Base-by-base conservation (phyloP, 2,797 vertebrate genomes). In the Gymnocypris eckloni region DNA sequence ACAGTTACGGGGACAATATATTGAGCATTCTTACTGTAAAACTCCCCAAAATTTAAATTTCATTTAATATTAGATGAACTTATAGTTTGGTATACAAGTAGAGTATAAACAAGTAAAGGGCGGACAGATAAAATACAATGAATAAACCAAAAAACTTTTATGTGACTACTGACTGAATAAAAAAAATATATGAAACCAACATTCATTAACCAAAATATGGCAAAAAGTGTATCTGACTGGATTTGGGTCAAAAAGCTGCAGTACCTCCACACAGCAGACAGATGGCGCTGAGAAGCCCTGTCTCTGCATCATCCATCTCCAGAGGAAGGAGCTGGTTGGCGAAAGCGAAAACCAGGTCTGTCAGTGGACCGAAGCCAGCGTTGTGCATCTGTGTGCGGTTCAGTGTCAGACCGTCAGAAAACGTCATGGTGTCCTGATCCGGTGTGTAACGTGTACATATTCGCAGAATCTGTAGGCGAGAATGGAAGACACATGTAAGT, bases 371-470 rank as follows among this genome's bases (percentile, higher is more conserved):
- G 0, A 99, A 98, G 61, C 98, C 98, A 0, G 98, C 98, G 7
- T 99, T 99, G 96, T 99, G 98, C 98, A 99, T 99, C 96, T 99
- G 98, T 0, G 97, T 99, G 85, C 98, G 96, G 94, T 98, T 99
- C 89, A 99, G 95, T 6, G 98, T 99, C 93, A 99, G 91, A 64
- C 98, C 98, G 0, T 99, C 98, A 0, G 98, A 98, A 95, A 99
- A 99, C 22, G 98, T 99, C 98, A 99, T 99, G 25, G 98, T 99
- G 95, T 99, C 98, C 94, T 99, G 97, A 90, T 99, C 97, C 0
- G 97, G 97, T 0, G 98, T 99, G 95, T 99, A 99, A 90, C 98
- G 96, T 2, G 97, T 99, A 93, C 98, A 99, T 95, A 99, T 99
- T 94, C 97, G 96, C 91, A 99, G 92, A 92, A 99, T 98, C 98